Base-by-base conservation (phyloP, 2,888 invertebrate genomes). In the Exephanes ischioxanthus region DNA sequence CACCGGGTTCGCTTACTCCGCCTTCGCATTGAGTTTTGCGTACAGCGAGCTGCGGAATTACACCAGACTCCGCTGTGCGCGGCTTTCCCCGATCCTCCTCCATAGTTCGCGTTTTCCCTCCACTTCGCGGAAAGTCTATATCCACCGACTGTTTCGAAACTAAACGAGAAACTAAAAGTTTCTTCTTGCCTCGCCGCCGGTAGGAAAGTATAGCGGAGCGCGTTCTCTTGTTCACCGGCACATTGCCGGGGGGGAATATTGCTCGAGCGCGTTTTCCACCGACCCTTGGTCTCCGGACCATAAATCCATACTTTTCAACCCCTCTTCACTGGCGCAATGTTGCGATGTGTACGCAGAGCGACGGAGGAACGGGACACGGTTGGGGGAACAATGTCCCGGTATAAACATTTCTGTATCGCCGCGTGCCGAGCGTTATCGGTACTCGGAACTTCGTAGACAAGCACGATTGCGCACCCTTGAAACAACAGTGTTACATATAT, bases 141-240 rank as follows among this genome's bases (percentile, higher is more conserved):
- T 76, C 67, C 66, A 58, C 79, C 76, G 45, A 58, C 45, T 84
- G 81, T 77, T 73, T 79, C 68, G 55, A 80, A 84, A 86, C 76
- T 75, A 48, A 55, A 53, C 33, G 73, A 73, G 68, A 76, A 75
- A 75, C 63, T 26, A 68, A 84, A 84, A 58, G 51, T 86, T 78
- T 75, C 30, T 30, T 68, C 45, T 19, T 9, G 61, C 72, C 22
- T 3, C 37, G 4, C 19, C 30, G 71, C 45, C 63, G 6, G 9
- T 26, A 9, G 19, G 61, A 33, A 33, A 68, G 58, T 7, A n/a
- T 51, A 22, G 26, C 19, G n/a, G n/a, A 71, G 14, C 58, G 58
- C 55, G 61, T 45, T 53, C 45, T 55, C 63, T 66, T 68, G 30
- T 80, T 72, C 80, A 26, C 45, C 5, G 70, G 80, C 48, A 41